Evolutionary conservation across 2,888 invertebrate species (phyloP).

Genomic region (Helobdella robusta): DNA sequence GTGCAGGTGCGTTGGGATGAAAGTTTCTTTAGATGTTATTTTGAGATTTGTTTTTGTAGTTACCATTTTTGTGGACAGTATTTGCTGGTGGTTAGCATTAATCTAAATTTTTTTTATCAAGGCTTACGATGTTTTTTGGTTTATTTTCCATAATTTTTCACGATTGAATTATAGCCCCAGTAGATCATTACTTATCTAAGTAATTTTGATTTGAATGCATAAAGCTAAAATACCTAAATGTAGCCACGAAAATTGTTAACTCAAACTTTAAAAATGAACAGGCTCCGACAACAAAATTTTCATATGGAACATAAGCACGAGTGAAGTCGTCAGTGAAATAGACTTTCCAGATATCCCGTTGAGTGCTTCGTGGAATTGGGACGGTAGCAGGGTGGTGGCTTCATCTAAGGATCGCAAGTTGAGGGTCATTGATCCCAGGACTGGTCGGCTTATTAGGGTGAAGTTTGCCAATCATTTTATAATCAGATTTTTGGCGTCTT

Average conservation of each 20-base stretch:
- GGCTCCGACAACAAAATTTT: constrained; percentile 60
- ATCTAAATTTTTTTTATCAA: neutral
- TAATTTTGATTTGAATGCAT: neutral
- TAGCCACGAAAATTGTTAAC: neutral
- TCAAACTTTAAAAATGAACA: no score
- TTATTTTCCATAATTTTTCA: neutral
- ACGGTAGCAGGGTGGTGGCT: constrained; percentile 78
- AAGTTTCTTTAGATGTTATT: no score
- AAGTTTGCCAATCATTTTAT: neutral
- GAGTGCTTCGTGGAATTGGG: constrained; percentile 78
- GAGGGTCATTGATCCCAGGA: constrained; percentile 75
- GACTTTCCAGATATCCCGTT: constrained; percentile 80
- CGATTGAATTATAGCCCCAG: neutral
- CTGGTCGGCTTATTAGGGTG: constrained; percentile 62
- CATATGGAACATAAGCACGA: constrained; percentile 84
- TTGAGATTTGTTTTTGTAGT: no score
- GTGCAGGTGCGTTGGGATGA: no score
- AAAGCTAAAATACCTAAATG: no score
- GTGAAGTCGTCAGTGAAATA: constrained; percentile 73
- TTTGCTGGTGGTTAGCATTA: neutral
- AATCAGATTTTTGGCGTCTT: no score
- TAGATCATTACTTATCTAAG: neutral
- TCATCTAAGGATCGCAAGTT: constrained; percentile 87
- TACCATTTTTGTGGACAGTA: no score
- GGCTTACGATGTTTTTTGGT: neutral